Base-by-base conservation (phyloP, 2,888 invertebrate species). In the Adineta ricciae region DNA sequence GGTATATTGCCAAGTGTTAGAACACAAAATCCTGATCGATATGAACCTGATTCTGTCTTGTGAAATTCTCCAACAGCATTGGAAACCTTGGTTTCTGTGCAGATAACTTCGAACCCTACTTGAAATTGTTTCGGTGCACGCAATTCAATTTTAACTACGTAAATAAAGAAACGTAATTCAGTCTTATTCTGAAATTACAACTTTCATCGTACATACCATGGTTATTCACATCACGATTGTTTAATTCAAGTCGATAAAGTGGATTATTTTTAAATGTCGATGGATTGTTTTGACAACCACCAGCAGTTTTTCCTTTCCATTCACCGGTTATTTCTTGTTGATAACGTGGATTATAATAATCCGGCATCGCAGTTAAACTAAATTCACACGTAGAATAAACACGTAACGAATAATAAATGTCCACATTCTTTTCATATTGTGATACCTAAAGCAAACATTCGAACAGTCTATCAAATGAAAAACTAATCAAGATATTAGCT, bases 361-460 rank as follows among this genome's bases (percentile, higher is more conserved):
- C 93, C 52, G 90, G 92, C 87, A 97, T 93, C 89, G 94, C 94
- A 24, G 92, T 92, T 87, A 97, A 91, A 1, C 92, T 91, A 90
- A 97, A 95, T 0, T 94, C 94, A 88, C 94, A 94, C 0, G 95
- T 94, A 0, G 94, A 93, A 89, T 95, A 97, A 14, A 94, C 95
- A 32, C 96, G 92, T 46, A 97, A 91, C 1, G 96, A 95, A 90
- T 96, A 96, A 90, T 94, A 93, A 89, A 97, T 97, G 0, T 96
- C 96, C 87, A 93, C 93, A 85, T 93, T 93, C 91, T 97, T 97
- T 91, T 96, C 96, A 88, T 96, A 97, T 90, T 97, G 96, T 0
- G 95, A 95, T 41, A 96, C 93, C 64, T 64, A 64, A 36, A 64
- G 14, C 14, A 27, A 56, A 3, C n/a, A 11, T 46, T 46, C 8